Conservation (phyloP, 2,888 invertebrate species). For the Thera britannica region DNA sequence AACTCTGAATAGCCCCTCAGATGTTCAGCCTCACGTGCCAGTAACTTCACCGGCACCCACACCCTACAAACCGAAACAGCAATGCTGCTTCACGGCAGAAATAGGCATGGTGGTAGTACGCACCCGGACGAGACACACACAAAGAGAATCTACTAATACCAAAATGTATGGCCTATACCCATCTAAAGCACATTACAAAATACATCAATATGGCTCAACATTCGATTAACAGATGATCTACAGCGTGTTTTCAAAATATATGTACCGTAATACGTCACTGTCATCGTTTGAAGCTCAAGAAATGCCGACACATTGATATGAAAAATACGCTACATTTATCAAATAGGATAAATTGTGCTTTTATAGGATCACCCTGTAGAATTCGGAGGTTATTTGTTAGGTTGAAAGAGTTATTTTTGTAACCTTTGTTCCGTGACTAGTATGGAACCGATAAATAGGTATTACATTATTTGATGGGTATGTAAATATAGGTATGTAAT, state of each 20-base stretch:
- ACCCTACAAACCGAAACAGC: too few relatives aligned
- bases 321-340: conserved; percentile 61
- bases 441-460: too few relatives aligned
- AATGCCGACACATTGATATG: conserved; percentile 60
- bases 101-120: background rate
- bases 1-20: too few relatives aligned
- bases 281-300: conserved; percentile 51
- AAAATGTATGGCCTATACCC: background rate
- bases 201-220: conserved; percentile 55
- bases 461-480: too few relatives aligned
- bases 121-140: too few relatives aligned
- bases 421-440: too few relatives aligned
- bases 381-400: conserved; percentile 18
- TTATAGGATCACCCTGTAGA: conserved; percentile 37
- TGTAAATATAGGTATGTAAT: too few relatives aligned
- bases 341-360: conserved; percentile 46
- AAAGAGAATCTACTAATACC: background rate
- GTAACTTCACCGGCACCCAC: too few relatives aligned
- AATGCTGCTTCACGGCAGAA: too few relatives aligned
- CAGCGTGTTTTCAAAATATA: conserved; percentile 57
- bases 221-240: conserved; percentile 64
- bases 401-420: background rate
- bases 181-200: conserved; percentile 21
- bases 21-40: too few relatives aligned
- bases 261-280: conserved; percentile 63